Base-by-base conservation (phyloP, 2,888 invertebrate species). In the Eristalis arbustorum region DNA sequence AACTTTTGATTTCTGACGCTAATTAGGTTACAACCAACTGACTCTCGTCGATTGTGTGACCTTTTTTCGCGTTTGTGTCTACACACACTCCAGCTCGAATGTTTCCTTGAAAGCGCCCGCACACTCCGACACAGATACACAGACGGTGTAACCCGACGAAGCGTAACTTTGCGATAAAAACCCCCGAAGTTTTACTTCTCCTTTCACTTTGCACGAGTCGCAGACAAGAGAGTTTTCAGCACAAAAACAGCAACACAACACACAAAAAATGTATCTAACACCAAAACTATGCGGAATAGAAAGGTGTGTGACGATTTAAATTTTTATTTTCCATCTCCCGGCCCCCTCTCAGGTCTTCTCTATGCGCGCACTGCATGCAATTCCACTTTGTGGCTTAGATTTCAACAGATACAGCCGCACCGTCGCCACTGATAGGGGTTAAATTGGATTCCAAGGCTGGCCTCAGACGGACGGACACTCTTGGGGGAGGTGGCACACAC, bases 1-100 rank as follows among this genome's bases (percentile, higher is more conserved):
- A 69, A 82, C 69, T 77, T 85, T 82, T 85, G 81, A 85, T 85
- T 82, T 85, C 77, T 82, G 82, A 77, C 82, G 77, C 82, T 85
- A 85, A 85, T 85, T 85, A 77, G 85, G 73, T 85, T 85, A 71
- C 80, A 68, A 34, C 31, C 31, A 31, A 56, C 62, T 28, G 64
- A 80, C 68, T 73, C 76, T 37, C 37, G 84, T 37, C 37, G 84
- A 77, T 77, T 81, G 73, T 23, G 69, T 37, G 37, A 78, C 69
- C 74, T 69, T 76, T 68, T 78, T 72, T n/a, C n/a, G n/a, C n/a
- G n/a, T n/a, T n/a, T n/a, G n/a, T n/a, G n/a, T n/a, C n/a, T n/a
- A n/a, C n/a, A 2, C 25, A 37, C 61, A 42, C 4, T 34, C 23
- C 31, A 10, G 31, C 22, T 31, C 23, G 49, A 56, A 18, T 28